Evolutionary conservation across 2,888 invertebrate genomes (phyloP).

Genomic region (Tachina grossa): DNA sequence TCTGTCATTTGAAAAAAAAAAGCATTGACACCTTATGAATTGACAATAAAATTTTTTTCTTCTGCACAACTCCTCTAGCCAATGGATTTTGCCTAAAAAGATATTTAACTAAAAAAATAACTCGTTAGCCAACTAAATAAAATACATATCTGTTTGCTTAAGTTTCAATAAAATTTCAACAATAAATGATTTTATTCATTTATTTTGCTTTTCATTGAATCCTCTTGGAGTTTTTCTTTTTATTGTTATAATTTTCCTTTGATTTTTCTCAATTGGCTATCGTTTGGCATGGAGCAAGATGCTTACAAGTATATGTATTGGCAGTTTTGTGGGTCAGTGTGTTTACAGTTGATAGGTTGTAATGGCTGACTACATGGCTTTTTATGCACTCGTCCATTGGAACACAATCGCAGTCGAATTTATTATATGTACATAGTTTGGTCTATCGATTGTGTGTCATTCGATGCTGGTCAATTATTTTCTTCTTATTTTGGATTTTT

Average conservation of each 20-base stretch:
- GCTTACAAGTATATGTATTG: conserved; percentile 22
- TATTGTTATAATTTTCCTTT: conserved; percentile 17
- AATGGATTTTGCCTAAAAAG: conserved; percentile 36
- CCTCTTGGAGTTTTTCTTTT: conserved; percentile 16
- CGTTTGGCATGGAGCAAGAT: conserved; percentile 22
- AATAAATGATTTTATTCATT: conserved; percentile 17
- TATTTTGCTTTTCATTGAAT: conserved; percentile 14
- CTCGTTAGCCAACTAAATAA: conserved; percentile 31
- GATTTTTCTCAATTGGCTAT: conserved; percentile 65
- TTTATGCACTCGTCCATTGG: conserved; percentile 6
- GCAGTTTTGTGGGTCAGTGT: conserved; percentile 70
- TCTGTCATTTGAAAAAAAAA: conserved; percentile 38
- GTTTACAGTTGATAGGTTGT: conserved; percentile 71
- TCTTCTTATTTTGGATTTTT: conserved; percentile 69
- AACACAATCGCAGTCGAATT: conserved; percentile 2
- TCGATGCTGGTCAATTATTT: conserved; percentile 69
- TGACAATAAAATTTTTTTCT: conserved; percentile 32
- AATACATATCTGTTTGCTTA: conserved; percentile 20
- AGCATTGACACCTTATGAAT: conserved; percentile 53
- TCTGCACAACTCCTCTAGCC: background rate
- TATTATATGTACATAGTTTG: conserved; percentile 25
- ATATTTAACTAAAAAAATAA: background rate
- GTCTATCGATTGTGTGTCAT: conserved; percentile 38
- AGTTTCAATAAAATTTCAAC: conserved; percentile 17
- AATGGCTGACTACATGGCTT: conserved; percentile 44